Conservation (phyloP, 2,113 vertebrate species). For the Chelonoidis abingdonii region DNA sequence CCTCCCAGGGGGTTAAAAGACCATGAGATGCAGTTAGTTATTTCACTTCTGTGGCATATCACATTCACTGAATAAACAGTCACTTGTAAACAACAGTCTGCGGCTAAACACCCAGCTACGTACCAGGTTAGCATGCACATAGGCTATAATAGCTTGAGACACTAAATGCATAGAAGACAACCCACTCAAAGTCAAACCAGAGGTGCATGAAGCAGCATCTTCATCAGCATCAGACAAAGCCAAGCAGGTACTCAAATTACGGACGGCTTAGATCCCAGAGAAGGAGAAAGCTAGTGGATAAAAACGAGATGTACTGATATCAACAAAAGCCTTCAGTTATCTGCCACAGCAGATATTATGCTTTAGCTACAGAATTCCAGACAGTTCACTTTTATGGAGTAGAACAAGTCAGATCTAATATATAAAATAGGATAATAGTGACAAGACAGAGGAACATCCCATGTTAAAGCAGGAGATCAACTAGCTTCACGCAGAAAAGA, state of each 20-base stretch:
- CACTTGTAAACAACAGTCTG: background rate
- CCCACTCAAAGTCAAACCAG: background rate
- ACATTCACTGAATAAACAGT: background rate
- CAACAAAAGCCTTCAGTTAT: constrained; percentile 11
- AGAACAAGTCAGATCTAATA: background rate
- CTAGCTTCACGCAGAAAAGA: background rate
- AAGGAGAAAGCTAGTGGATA: background rate
- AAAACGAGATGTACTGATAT: background rate
- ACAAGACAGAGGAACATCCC: background rate
- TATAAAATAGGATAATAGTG: background rate
- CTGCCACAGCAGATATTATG: background rate
- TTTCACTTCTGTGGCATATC: background rate
- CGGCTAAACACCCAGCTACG: rapidly evolving
- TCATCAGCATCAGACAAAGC: background rate
- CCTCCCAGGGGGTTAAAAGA: background rate
- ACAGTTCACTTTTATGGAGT: background rate
- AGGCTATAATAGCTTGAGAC: background rate
- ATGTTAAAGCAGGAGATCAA: background rate
- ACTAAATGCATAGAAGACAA: rapidly evolving
- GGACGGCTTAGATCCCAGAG: background rate
- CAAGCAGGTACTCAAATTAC: background rate
- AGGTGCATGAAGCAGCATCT: rapidly evolving
- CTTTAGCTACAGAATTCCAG: background rate
- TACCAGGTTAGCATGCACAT: background rate
- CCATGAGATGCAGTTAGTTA: rapidly evolving